Conservation (phyloP, 2,888 invertebrate species). For the Hecatera dysodea region DNA sequence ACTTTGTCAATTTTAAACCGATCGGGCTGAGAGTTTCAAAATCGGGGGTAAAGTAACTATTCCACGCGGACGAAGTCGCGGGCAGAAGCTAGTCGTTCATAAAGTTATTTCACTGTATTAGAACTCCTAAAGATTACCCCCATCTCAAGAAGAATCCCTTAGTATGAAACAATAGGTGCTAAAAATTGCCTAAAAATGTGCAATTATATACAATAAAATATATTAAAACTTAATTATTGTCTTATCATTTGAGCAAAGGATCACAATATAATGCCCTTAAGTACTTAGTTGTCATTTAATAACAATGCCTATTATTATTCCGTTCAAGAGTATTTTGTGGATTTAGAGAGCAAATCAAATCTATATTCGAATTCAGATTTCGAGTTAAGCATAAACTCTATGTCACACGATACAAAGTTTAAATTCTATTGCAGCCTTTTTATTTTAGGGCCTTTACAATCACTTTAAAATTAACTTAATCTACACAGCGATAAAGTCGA, state of each 20-base stretch:
- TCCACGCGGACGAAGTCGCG: no score
- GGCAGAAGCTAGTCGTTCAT: no score
- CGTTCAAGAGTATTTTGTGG: conserved; percentile 6
- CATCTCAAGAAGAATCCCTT: background rate
- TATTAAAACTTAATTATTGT: conserved; percentile 55
- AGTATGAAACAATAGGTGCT: background rate
- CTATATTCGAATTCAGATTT: background rate
- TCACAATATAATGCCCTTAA: conserved; percentile 66
- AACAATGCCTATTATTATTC: conserved; percentile 22
- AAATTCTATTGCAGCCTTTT: background rate
- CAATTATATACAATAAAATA: conserved; percentile 25
- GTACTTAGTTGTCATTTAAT: conserved; percentile 40
- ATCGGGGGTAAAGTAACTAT: no score
- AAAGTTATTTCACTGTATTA: background rate
- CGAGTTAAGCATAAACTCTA: background rate
- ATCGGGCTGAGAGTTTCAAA: no score
- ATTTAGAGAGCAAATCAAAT: conserved; percentile 3
- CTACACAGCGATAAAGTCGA: background rate
- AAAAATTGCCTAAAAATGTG: conserved; percentile 20
- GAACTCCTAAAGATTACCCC: conserved; percentile 13
- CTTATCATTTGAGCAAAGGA: conserved; percentile 63
- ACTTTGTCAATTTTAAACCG: no score
- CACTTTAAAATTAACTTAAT: background rate
- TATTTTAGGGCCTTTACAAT: background rate
- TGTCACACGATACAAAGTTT: background rate